These are phyloP conservation scores for Pterostichus niger DNA, from an alignment of 2,888 invertebrate genomes.

Conservation along the genomic window DNA sequence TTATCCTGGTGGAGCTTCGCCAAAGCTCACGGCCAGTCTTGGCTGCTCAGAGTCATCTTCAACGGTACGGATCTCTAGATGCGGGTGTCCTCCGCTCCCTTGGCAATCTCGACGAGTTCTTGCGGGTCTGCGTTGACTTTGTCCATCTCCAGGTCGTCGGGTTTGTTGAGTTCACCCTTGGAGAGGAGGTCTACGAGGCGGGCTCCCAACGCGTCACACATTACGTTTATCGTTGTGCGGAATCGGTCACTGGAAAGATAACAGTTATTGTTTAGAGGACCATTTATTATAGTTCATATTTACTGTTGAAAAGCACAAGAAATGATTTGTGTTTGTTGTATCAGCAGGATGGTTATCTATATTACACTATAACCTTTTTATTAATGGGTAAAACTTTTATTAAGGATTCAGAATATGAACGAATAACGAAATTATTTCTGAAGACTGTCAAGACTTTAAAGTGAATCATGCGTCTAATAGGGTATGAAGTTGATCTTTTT, in stretches of 20 bases:
- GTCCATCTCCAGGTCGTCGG: slow-evolving; percentile 76
- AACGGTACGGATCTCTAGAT: slow-evolving; percentile 66
- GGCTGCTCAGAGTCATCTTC: slow-evolving; percentile 11
- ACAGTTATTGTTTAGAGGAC: no score
- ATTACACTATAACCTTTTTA: no score
- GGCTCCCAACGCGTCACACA: slow-evolving; percentile 96
- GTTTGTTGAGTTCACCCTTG: slow-evolving; percentile 82
- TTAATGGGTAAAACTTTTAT: no score
- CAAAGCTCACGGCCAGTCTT: not conserved
- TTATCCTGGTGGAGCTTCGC: slow-evolving; percentile 32
- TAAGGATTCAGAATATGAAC: no score
- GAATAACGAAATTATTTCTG: no score
- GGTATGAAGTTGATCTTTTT: no score
- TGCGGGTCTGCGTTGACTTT: slow-evolving; percentile 80
- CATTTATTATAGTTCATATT: no score
- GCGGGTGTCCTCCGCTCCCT: slow-evolving; percentile 71
- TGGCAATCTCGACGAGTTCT: slow-evolving; percentile 82
- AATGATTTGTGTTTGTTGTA: no score
- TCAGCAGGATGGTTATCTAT: no score
- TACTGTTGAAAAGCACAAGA: no score
- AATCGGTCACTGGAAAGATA: slow-evolving; percentile 86
- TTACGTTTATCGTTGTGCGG: slow-evolving; percentile 94
- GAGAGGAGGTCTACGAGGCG: slow-evolving; percentile 93
- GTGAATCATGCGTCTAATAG: no score
- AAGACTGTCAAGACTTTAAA: no score